phyloP scores from a whole-genome alignment of 1,140 invertebrate species.

The Micrasema minimum region DNA sequence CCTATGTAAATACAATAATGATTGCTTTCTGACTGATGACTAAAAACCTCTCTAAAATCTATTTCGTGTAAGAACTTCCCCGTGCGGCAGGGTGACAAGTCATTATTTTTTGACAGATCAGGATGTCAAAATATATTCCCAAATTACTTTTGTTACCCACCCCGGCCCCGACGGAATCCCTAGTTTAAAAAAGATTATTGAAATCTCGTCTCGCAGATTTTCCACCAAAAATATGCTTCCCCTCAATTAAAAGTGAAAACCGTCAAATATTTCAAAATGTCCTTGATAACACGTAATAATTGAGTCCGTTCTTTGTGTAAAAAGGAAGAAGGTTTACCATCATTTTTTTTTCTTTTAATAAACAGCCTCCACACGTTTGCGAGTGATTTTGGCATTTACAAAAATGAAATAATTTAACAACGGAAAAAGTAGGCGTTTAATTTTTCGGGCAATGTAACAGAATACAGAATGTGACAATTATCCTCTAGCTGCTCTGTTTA shows the following conservation, averaged over 20 bases:
- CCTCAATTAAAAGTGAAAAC: constrained; percentile 17
- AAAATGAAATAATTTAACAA: too few relatives aligned
- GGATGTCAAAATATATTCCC: constrained; percentile 33
- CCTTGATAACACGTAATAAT: too few relatives aligned
- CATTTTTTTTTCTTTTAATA: too few relatives aligned
- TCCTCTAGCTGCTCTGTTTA: too few relatives aligned
- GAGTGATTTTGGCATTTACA: too few relatives aligned
- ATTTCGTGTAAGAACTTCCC: constrained; percentile 29
- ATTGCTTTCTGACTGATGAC: constrained; percentile 19
- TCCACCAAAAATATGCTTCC: constrained; percentile 7
- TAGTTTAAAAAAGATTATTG: constrained; percentile 31
- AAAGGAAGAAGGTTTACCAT: too few relatives aligned
- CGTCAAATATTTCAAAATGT: constrained; percentile 19
- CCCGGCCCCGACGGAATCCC: not conserved
- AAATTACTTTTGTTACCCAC: constrained; percentile 30
- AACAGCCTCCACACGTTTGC: too few relatives aligned
- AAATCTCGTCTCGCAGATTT: constrained; percentile 31
- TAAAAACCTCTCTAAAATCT: constrained; percentile 26
- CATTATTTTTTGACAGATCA: constrained; percentile 35
- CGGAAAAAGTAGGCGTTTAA: too few relatives aligned
- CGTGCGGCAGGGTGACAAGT: constrained; percentile 19
- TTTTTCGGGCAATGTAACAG: too few relatives aligned
- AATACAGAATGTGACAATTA: too few relatives aligned
- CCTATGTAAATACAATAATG: too few relatives aligned
- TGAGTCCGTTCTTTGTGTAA: too few relatives aligned